Conservation (phyloP, 2,113 vertebrate genomes). For the Poeciliopsis prolifica region DNA sequence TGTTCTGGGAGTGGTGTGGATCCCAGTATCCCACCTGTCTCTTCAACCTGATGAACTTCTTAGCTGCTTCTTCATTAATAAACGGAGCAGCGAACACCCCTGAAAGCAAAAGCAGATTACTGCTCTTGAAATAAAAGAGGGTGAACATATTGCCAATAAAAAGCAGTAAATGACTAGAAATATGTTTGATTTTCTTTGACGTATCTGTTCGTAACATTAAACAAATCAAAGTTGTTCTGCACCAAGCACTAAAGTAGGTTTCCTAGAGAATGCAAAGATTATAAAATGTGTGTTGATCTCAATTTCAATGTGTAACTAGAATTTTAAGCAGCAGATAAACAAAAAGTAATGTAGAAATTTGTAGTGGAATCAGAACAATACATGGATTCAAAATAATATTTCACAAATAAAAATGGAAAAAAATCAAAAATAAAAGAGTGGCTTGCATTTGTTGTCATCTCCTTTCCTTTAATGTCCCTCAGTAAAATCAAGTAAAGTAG, state of each 20-base stretch:
- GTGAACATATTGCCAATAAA: neutral
- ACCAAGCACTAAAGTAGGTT: neutral
- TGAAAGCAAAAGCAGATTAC: conserved; percentile 11
- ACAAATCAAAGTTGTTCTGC: neutral
- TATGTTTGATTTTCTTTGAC: neutral
- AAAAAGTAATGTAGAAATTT: neutral
- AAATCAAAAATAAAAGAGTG: neutral
- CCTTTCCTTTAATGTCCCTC: neutral
- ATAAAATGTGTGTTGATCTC: neutral
- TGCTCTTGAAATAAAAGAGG: neutral
- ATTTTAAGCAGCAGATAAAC: neutral
- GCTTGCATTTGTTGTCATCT: neutral
- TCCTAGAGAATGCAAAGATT: too few relatives aligned
- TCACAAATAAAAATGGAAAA: neutral
- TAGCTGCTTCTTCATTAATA: conserved; percentile 65
- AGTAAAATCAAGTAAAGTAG: neutral
- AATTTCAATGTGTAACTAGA: neutral
- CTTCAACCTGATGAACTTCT: conserved; percentile 69
- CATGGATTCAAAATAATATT: neutral
- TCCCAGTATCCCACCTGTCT: conserved; percentile 73
- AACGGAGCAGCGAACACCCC: conserved; percentile 66
- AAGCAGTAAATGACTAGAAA: neutral
- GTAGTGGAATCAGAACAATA: neutral
- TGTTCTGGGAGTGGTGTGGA: conserved; percentile 69
- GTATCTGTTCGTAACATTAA: neutral